These are phyloP conservation scores for Caprella mutica DNA, from an alignment of 2,888 invertebrate species.

Conservation along the genomic window DNA sequence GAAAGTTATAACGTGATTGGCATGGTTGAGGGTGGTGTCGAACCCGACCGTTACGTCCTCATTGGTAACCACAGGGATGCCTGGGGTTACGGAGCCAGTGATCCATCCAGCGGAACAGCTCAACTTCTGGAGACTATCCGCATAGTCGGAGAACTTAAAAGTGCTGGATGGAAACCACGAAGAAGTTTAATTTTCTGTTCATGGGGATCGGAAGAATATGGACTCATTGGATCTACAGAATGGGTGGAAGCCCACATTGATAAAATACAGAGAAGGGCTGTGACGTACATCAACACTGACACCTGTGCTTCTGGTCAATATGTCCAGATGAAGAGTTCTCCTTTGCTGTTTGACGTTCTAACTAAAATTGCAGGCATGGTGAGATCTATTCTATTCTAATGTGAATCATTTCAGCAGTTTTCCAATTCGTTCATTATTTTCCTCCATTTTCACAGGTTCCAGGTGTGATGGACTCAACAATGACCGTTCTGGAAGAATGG, in stretches of 20 bases:
- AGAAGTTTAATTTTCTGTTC: slow-evolving; percentile 43
- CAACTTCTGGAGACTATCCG: slow-evolving; percentile 42
- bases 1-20: slow-evolving; percentile 40
- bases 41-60: slow-evolving; percentile 44
- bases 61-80: slow-evolving; percentile 48
- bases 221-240: slow-evolving; percentile 45
- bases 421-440: too few relatives aligned
- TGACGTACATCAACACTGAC: slow-evolving; percentile 35
- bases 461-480: slow-evolving; percentile 14
- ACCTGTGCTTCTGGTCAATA: slow-evolving; percentile 36
- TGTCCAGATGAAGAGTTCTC: slow-evolving; percentile 36
- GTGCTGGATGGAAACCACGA: slow-evolving; percentile 45
- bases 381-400: too few relatives aligned
- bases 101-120: slow-evolving; percentile 46
- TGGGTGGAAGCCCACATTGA: too few relatives aligned
- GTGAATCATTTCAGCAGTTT: too few relatives aligned
- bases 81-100: slow-evolving; percentile 45
- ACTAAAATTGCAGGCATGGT: slow-evolving; percentile 36
- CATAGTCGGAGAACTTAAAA: slow-evolving; percentile 17
- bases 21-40: slow-evolving; percentile 38
- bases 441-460: slow-evolving; percentile 25
- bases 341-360: slow-evolving; percentile 31
- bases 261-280: too few relatives aligned
- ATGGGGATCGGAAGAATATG: slow-evolving; percentile 47
- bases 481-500: slow-evolving; percentile 21